Evolutionary conservation across 1,140 invertebrate species (phyloP).

Genomic region (Brevipalpus yothersi): DNA sequence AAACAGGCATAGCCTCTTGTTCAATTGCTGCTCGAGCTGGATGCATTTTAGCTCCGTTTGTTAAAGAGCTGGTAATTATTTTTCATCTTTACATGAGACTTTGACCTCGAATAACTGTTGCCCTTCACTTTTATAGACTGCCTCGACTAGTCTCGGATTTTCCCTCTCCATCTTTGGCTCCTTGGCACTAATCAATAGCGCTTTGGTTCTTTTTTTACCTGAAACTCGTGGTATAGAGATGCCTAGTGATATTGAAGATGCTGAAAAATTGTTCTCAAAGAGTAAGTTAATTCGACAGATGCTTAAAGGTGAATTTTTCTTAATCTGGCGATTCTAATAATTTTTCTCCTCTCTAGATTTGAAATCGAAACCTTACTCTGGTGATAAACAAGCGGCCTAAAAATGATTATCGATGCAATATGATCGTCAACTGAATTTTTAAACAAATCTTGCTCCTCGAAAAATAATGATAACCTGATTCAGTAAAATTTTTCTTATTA

Average conservation of each 20-base stretch:
- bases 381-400: too few relatives aligned
- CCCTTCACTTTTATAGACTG: background rate
- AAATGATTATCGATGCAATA: too few relatives aligned
- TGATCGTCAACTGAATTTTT: too few relatives aligned
- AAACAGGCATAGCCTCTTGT: conserved; percentile 17
- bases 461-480: too few relatives aligned
- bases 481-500: too few relatives aligned
- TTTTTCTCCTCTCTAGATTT: too few relatives aligned
- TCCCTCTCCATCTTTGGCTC: background rate
- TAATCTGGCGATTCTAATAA: too few relatives aligned
- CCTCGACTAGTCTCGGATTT: background rate
- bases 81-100: background rate
- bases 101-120: background rate
- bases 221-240: background rate
- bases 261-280: background rate
- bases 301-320: too few relatives aligned
- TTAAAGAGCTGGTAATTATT: conserved; percentile 23
- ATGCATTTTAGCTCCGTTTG: conserved; percentile 21
- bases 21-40: conserved; percentile 19
- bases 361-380: too few relatives aligned
- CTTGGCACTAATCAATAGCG: background rate
- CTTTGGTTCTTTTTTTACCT: background rate
- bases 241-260: background rate
- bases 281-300: too few relatives aligned
- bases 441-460: too few relatives aligned